Conservation (phyloP, 2,797 vertebrate genomes). For the Caiman crocodilus region DNA sequence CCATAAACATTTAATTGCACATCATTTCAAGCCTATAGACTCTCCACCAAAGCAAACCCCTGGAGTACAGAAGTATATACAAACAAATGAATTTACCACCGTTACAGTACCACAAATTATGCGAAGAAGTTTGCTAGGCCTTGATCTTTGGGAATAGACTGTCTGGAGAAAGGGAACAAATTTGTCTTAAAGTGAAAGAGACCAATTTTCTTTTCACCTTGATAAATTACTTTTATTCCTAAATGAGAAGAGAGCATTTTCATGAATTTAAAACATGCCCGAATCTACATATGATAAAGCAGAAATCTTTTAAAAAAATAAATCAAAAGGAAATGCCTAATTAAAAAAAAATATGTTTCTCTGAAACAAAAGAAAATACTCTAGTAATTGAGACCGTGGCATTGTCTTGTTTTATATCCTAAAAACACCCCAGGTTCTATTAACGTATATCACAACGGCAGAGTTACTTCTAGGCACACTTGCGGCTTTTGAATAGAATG, state of each 20-base stretch:
- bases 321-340: too few species aligned
- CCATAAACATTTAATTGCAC: background rate
- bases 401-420: background rate
- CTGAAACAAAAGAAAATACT: rapidly evolving
- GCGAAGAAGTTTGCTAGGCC: background rate
- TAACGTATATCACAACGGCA: background rate
- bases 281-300: too few species aligned
- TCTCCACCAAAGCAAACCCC: background rate
- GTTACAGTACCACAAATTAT: background rate
- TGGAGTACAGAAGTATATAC: background rate
- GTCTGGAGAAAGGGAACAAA: background rate
- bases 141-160: background rate
- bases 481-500: conserved; percentile 42
- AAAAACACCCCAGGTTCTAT: background rate
- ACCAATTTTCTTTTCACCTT: background rate
- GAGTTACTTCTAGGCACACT: background rate
- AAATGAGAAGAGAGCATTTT: background rate
- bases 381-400: background rate
- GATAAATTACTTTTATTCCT: background rate
- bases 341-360: background rate
- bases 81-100: background rate
- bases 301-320: too few species aligned
- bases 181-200: background rate
- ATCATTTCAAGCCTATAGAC: background rate
- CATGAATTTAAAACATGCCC: background rate